Evolutionary conservation across 2,888 invertebrate genomes (phyloP).

Genomic region (Nasonovia ribisnigri): DNA sequence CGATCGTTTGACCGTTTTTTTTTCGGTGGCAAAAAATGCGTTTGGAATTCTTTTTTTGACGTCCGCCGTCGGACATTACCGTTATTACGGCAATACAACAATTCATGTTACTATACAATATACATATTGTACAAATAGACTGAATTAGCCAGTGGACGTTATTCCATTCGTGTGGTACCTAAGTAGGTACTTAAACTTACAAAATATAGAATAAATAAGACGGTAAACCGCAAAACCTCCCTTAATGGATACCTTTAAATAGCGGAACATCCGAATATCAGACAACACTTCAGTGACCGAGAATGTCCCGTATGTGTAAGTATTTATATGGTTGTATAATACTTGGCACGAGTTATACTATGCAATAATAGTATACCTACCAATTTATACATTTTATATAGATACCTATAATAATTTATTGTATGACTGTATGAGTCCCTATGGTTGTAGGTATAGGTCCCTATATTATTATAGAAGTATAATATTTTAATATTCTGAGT

Average conservation of each 20-base stretch:
- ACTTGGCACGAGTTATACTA: not conserved
- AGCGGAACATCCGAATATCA: too few relatives aligned
- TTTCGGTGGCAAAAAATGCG: not conserved
- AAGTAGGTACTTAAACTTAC: too few relatives aligned
- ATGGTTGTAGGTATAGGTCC: too few relatives aligned
- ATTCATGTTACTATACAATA: not conserved
- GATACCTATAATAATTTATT: too few relatives aligned
- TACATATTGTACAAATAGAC: not conserved
- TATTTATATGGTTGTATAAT: not conserved
- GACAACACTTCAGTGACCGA: not conserved
- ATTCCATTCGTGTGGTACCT: not conserved
- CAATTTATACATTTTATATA: too few relatives aligned
- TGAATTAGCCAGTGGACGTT: not conserved
- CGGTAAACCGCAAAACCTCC: not conserved
- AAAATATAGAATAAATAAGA: not conserved
- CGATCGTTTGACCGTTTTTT: constrained; percentile 40
- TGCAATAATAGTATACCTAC: too few relatives aligned
- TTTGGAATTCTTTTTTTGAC: not conserved
- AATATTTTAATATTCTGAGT: too few relatives aligned
- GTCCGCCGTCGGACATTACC: not conserved
- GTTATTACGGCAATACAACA: not conserved
- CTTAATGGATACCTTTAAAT: not conserved
- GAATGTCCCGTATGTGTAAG: not conserved
- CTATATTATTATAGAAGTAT: too few relatives aligned
- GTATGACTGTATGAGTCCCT: too few relatives aligned